Percentiles rank a stretch among this genome's conserved stretches.
phyloP scores from a whole-genome alignment of 2,888 invertebrate genomes.

The Mesorhabditis spiculigera region DNA sequence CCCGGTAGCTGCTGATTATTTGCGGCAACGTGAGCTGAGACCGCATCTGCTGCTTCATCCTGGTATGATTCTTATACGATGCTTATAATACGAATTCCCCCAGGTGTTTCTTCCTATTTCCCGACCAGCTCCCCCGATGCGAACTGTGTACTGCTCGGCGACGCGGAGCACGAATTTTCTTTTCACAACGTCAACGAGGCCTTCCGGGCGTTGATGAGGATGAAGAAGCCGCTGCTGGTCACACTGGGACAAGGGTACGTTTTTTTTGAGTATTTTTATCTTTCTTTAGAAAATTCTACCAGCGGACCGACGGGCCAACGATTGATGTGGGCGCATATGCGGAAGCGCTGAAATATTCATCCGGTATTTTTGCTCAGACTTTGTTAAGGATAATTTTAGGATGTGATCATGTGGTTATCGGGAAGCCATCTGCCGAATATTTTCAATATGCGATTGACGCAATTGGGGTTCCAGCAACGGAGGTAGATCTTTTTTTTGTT shows the following conservation, averaged over 20 bases:
- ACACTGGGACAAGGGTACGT: constrained; percentile 51
- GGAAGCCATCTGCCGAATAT: constrained; percentile 64
- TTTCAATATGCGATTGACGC: constrained; percentile 62
- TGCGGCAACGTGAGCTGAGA: constrained; percentile 60
- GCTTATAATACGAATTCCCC: background rate
- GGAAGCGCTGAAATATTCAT: constrained; percentile 59
- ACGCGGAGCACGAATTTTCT: constrained; percentile 64
- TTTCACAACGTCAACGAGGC: constrained; percentile 56
- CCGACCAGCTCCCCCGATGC: constrained; percentile 59
- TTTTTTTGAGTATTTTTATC: background rate
- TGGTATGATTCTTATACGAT: constrained; percentile 27
- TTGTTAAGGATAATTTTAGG: background rate
- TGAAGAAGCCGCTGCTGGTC: constrained; percentile 44
- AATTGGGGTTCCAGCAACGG: constrained; percentile 6
- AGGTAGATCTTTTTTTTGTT: constrained; percentile 25
- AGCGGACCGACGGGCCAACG: constrained; percentile 62
- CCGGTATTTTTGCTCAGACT: constrained; percentile 11
- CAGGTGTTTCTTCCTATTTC: constrained; percentile 34
- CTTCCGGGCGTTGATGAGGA: constrained; percentile 60
- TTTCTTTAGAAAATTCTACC: constrained; percentile 63
- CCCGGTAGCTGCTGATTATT: constrained; percentile 61
- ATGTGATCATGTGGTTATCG: constrained; percentile 63
- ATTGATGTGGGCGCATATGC: constrained; percentile 66
- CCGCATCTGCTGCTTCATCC: constrained; percentile 64
- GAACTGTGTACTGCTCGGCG: constrained; percentile 66